Conservation (phyloP, 2,113 vertebrate species). For the Campylorhamphus procurvoides region DNA sequence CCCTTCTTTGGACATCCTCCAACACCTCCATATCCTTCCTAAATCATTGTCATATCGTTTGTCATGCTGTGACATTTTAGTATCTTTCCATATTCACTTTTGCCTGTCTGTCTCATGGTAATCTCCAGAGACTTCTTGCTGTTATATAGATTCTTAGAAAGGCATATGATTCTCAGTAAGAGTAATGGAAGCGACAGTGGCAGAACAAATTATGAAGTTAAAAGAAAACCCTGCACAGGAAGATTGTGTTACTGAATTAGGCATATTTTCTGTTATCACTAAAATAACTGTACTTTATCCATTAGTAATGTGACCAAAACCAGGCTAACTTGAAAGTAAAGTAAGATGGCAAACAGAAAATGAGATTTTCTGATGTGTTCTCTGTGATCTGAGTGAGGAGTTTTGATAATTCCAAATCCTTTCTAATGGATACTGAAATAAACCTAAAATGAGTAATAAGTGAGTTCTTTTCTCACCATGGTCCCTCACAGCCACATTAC, state of each 20-base stretch:
- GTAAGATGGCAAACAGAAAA: not conserved
- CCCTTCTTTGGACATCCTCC: too few species aligned
- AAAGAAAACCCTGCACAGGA: not conserved
- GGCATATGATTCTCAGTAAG: not conserved
- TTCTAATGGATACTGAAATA: not conserved
- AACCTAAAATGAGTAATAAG: not conserved
- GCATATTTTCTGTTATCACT: constrained; percentile 12
- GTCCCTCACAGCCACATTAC: not conserved
- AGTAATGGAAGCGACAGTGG: not conserved
- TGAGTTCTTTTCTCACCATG: not conserved
- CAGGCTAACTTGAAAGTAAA: not conserved
- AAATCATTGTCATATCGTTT: not conserved
- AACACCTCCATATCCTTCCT: too few species aligned
- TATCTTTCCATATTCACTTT: not conserved
- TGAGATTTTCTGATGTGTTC: not conserved
- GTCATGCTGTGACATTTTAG: not conserved
- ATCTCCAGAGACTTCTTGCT: not conserved
- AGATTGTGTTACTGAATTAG: not conserved
- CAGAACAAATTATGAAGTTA: not conserved
- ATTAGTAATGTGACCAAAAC: not conserved
- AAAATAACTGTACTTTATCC: not conserved
- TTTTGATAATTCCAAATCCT: not conserved
- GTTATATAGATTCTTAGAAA: not conserved
- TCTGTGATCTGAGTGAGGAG: not conserved
- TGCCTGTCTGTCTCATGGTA: not conserved